Percentiles rank a stretch among this genome's conserved stretches.
Evolutionary conservation across 2,113 vertebrate genomes (phyloP).

Genomic region (Callospermophilus lateralis): DNA sequence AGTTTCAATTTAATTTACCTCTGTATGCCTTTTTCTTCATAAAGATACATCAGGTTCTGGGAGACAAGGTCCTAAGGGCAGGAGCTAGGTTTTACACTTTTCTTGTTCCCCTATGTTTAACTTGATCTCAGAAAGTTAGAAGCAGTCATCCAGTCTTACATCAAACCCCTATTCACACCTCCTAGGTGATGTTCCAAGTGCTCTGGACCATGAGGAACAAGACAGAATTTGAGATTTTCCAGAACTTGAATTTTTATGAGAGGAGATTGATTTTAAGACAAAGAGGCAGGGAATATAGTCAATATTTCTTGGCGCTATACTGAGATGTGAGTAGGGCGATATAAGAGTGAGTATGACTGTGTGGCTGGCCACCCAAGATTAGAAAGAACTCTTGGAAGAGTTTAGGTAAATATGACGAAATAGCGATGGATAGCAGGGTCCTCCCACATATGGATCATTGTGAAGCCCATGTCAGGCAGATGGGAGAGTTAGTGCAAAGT

Average conservation of each 20-base stretch:
- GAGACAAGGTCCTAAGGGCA: background rate
- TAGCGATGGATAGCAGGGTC: background rate
- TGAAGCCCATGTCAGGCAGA: background rate
- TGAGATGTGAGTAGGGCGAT: background rate
- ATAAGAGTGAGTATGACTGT: background rate
- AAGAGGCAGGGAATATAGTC: background rate
- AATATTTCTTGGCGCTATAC: background rate
- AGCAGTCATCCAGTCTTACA: background rate
- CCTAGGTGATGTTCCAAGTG: accelerated
- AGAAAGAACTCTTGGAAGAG: background rate
- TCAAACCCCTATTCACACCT: background rate
- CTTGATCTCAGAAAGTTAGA: background rate
- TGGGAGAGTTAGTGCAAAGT: background rate
- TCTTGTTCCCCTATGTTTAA: background rate
- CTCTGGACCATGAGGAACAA: background rate
- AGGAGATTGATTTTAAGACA: background rate
- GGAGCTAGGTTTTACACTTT: background rate
- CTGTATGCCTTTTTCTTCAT: background rate
- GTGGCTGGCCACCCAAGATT: accelerated
- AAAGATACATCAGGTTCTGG: background rate
- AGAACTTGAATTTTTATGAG: background rate
- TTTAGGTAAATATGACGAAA: no score
- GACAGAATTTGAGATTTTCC: background rate
- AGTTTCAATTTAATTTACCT: conserved; percentile 11
- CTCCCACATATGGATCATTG: accelerated